phyloP scores from a whole-genome alignment of 2,888 invertebrate genomes.

The Orthosia gothica region DNA sequence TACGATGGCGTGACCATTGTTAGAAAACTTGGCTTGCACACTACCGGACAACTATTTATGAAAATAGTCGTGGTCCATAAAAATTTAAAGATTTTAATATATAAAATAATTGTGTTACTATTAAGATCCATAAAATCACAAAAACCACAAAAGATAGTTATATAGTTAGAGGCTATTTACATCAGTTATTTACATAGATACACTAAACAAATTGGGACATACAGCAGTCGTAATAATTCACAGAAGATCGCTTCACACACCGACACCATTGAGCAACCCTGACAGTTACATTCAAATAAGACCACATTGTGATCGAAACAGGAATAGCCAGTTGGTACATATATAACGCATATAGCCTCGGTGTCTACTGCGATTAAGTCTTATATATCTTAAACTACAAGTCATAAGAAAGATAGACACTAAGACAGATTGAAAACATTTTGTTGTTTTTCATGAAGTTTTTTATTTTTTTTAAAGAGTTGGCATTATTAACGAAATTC shows the following conservation, averaged over 20 bases:
- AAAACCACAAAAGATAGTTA: constrained; percentile 46
- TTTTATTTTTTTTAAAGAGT: neutral
- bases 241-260: constrained; percentile 30
- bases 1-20: constrained; percentile 15
- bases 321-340: constrained; percentile 2
- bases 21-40: constrained; percentile 8
- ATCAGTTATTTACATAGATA: constrained; percentile 71
- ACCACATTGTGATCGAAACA: neutral
- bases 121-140: constrained; percentile 34
- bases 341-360: neutral
- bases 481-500: constrained; percentile 21
- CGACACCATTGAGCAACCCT: neutral
- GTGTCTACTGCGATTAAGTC: constrained; percentile 16
- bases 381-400: constrained; percentile 41
- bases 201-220: constrained; percentile 55
- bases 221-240: constrained; percentile 39
- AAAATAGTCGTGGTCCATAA: neutral
- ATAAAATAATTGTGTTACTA: constrained; percentile 27
- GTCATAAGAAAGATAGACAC: neutral
- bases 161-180: constrained; percentile 64
- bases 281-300: neutral
- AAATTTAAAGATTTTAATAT: constrained; percentile 34
- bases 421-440: neutral
- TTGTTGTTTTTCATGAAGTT: neutral
- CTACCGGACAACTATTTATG: neutral